These are phyloP conservation scores for Cyanistes caeruleus DNA, from an alignment of 2,113 vertebrate genomes.

Conservation along the genomic window DNA sequence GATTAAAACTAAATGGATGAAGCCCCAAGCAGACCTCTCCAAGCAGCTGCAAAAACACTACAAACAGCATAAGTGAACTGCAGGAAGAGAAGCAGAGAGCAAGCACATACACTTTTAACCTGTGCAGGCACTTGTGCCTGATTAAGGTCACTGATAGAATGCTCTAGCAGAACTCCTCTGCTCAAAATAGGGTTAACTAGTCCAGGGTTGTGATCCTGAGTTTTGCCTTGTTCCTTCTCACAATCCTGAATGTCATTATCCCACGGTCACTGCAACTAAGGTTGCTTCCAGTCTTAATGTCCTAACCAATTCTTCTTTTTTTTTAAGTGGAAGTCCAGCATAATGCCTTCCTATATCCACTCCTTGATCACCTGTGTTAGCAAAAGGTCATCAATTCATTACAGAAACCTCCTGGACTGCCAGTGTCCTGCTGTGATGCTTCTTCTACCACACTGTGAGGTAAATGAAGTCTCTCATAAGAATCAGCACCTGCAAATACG, in stretches of 20 bases:
- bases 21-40: background rate
- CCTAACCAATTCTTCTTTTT: background rate
- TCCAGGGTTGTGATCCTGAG: background rate
- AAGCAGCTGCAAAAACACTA: background rate
- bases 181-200: background rate
- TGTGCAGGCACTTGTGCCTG: background rate
- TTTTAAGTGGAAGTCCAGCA: background rate
- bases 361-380: background rate
- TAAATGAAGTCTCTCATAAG: background rate
- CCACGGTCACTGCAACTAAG: background rate
- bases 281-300: background rate
- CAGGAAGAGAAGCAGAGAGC: background rate
- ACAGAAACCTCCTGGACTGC: background rate
- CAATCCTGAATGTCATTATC: background rate
- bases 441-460: background rate
- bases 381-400: background rate
- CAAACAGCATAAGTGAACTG: background rate
- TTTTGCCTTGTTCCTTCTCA: background rate
- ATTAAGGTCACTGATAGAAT: background rate
- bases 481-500: background rate
- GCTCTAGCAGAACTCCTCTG: background rate
- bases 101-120: background rate
- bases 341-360: background rate
- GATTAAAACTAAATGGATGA: background rate
- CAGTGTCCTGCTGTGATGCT: background rate